These are phyloP conservation scores for Campoletis raptor DNA, from an alignment of 2,888 invertebrate species.

Conservation along the genomic window DNA sequence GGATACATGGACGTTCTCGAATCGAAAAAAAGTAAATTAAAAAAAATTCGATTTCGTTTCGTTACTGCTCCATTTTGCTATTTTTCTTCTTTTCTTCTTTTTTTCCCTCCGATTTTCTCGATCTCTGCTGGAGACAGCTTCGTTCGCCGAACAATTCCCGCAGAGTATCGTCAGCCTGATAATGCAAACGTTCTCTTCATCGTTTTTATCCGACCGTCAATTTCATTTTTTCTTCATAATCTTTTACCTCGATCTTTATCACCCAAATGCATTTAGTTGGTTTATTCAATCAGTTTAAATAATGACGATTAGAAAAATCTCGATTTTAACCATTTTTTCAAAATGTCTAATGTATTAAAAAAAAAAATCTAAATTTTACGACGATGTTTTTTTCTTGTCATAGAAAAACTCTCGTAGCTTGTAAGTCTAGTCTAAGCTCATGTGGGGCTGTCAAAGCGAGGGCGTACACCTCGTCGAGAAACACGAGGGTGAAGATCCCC, in stretches of 20 bases:
- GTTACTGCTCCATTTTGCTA: slow-evolving; percentile 13
- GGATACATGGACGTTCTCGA: not conserved
- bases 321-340: not conserved
- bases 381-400: not conserved
- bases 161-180: not conserved
- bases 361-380: not conserved
- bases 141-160: slow-evolving; percentile 20
- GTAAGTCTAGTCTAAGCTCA: not conserved
- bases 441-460: slow-evolving; percentile 2
- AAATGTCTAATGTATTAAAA: not conserved
- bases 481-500: slow-evolving; percentile 9
- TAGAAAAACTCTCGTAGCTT: slow-evolving; percentile 1
- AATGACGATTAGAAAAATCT: not conserved
- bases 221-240: not conserved
- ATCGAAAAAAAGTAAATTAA: not conserved
- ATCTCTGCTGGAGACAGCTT: slow-evolving; percentile 27
- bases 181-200: not conserved
- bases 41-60: slow-evolving; percentile 25
- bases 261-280: not conserved
- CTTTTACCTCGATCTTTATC: slow-evolving; percentile 4
- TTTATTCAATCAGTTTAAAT: not conserved
- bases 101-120: not conserved
- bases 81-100: not conserved
- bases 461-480: slow-evolving; percentile 6
- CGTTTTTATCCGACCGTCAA: not conserved